Conservation (phyloP, 2,888 invertebrate species). For the Lysandra bellargus region DNA sequence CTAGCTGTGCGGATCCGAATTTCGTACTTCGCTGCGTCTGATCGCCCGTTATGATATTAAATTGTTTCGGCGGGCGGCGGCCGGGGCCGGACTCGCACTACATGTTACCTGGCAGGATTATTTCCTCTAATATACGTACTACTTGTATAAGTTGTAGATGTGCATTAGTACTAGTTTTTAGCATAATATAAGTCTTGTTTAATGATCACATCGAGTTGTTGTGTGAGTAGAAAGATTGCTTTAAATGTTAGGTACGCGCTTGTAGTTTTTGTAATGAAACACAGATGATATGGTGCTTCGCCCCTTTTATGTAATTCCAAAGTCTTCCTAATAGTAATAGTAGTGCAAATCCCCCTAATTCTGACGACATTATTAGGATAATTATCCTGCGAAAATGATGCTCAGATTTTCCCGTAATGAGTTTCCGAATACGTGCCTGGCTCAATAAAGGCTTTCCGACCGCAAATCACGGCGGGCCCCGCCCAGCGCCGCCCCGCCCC, state of each 20-base stretch:
- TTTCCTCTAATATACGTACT: background rate
- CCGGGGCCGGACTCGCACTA: conserved; percentile 51
- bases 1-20: conserved; percentile 34
- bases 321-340: background rate
- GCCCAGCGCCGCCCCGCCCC: conserved; percentile 66
- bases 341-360: background rate
- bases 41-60: conserved; percentile 75
- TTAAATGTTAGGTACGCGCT: background rate
- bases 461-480: conserved; percentile 77
- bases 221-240: background rate
- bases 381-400: background rate
- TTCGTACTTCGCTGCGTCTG: conserved; percentile 30
- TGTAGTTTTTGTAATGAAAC: background rate
- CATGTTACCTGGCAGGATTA: background rate
- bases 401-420: conserved; percentile 19
- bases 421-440: conserved; percentile 53
- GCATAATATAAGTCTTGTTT: too few species aligned
- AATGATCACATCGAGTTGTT: too few species aligned
- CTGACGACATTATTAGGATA: background rate
- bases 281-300: background rate
- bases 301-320: background rate
- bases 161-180: background rate
- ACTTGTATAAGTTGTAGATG: background rate
- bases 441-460: conserved; percentile 73
- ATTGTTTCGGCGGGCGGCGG: conserved; percentile 65